A percentile compares a stretch with the other conserved stretches of the same genome.
phyloP scores from a whole-genome alignment of 2,797 vertebrate species.

The Falco naumanni region DNA sequence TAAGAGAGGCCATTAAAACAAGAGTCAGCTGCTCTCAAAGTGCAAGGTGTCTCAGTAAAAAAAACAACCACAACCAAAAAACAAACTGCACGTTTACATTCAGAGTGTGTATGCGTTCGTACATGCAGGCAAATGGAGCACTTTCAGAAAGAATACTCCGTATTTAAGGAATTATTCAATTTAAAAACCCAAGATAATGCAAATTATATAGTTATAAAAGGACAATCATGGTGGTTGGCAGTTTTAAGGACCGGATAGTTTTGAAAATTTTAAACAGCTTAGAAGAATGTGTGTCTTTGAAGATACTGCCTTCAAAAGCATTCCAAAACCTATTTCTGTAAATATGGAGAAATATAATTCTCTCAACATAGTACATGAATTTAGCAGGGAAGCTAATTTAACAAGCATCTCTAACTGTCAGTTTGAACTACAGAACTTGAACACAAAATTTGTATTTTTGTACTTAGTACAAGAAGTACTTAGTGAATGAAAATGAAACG shows the following conservation, averaged over 20 bases:
- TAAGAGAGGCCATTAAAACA: slow-evolving; percentile 86
- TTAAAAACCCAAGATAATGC: slow-evolving; percentile 40
- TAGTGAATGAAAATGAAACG: not conserved
- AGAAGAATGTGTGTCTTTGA: slow-evolving; percentile 65
- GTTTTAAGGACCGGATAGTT: slow-evolving; percentile 20
- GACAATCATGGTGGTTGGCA: slow-evolving; percentile 29
- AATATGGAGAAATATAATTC: slow-evolving; percentile 34
- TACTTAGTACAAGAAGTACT: not conserved
- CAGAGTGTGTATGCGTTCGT: not conserved
- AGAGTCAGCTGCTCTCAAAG: slow-evolving; percentile 75
- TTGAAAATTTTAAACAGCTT: slow-evolving; percentile 67
- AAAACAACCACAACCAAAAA: not conserved
- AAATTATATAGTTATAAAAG: slow-evolving; percentile 55
- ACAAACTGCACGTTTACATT: not conserved
- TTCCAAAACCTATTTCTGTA: slow-evolving; percentile 62
- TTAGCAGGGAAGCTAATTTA: slow-evolving; percentile 78
- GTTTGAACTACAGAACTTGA: not conserved
- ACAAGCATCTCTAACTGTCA: not conserved
- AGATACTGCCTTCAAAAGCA: slow-evolving; percentile 58
- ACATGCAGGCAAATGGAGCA: not conserved
- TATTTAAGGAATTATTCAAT: not conserved
- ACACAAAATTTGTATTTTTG: not conserved
- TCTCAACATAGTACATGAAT: slow-evolving; percentile 44
- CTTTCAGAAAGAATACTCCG: not conserved
- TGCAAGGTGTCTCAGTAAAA: slow-evolving; percentile 69